These are phyloP conservation scores for Galemys pyrenaicus DNA, from an alignment of 2,113 vertebrate genomes.

Conservation along the genomic window DNA sequence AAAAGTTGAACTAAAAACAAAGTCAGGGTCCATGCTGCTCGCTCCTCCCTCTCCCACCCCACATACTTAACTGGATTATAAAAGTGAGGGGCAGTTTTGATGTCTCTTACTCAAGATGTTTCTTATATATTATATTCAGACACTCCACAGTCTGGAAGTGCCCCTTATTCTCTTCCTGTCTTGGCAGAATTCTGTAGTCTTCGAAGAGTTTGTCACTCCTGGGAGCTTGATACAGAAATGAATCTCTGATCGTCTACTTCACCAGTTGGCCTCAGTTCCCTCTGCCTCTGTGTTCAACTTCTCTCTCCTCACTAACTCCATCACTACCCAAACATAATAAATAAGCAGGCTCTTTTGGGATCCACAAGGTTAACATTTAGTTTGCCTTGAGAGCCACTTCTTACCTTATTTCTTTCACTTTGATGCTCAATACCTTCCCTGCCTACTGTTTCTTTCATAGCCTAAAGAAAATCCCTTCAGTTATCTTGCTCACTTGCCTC, in stretches of 20 bases:
- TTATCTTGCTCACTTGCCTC: not conserved
- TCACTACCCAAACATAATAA: not conserved
- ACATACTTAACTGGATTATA: not conserved
- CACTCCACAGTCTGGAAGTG: not conserved
- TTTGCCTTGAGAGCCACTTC: constrained; percentile 40
- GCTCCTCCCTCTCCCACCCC: not conserved
- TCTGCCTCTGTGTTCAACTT: not conserved
- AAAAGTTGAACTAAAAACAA: not conserved
- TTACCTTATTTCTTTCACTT: constrained; percentile 2
- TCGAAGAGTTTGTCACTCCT: not conserved
- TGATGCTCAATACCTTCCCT: not conserved
- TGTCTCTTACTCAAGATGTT: not conserved
- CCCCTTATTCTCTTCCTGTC: not conserved
- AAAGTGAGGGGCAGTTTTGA: not conserved
- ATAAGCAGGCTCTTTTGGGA: not conserved
- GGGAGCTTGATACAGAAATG: not conserved
- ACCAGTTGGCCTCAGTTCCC: not conserved
- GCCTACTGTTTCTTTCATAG: constrained; percentile 1
- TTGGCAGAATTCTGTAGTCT: not conserved
- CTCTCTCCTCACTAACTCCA: not conserved
- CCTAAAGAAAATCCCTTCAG: not conserved
- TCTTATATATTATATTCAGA: constrained; percentile 1
- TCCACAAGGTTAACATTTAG: constrained; percentile 34
- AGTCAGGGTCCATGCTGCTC: not conserved
- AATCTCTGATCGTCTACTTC: not conserved